Evolutionary conservation across 2,888 invertebrate species (phyloP), one percentile per base, ranked within the genome.

Genomic region (Hetaerina titia): DNA sequence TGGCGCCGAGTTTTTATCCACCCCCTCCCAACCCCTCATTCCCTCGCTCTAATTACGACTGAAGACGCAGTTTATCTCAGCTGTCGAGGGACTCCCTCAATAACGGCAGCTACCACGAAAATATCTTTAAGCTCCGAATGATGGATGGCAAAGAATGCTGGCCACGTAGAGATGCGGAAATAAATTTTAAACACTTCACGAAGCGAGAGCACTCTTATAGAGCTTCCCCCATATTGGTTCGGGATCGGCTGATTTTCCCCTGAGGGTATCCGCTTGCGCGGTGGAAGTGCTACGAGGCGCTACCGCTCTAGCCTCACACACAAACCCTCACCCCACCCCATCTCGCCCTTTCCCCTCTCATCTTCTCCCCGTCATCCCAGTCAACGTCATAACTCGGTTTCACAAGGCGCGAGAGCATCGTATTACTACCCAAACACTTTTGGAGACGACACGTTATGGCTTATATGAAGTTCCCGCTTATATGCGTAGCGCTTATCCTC

Each of bases 381-480:
- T 17, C 63, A 63, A 63, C 63, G 17, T 63, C 63, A 63, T 63
- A 63, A 63, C 63, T 63, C 63, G 8, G 69, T 19, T 15, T 8
- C 69, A 69, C 69, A 69, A 69, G 69, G 69, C 15, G 69, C 69
- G 69, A 63, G 63, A 63, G 63, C 69, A 69, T 69, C 69, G 69
- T 69, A 69, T 69, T 69, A 69, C 69, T 69, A 15, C 19, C n/a
- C 69, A 69, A 69, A 69, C 69, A 69, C 69, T 69, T 69, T 19
- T 22, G 69, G 22, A 69, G 69, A 69, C 69, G 69, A 22, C 15
- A 69, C 69, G 69, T 15, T 69, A 19, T 69, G 69, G 69, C 22
- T 69, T 22, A 69, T 69, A 69, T 69, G 69, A 19, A 69, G 69
- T 69, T 69, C 69, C 19, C 19, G 69, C n/a, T 69, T 69, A 69